These are phyloP conservation scores for Anticlea derivata DNA, from an alignment of 2,888 invertebrate genomes.

Conservation along the genomic window DNA sequence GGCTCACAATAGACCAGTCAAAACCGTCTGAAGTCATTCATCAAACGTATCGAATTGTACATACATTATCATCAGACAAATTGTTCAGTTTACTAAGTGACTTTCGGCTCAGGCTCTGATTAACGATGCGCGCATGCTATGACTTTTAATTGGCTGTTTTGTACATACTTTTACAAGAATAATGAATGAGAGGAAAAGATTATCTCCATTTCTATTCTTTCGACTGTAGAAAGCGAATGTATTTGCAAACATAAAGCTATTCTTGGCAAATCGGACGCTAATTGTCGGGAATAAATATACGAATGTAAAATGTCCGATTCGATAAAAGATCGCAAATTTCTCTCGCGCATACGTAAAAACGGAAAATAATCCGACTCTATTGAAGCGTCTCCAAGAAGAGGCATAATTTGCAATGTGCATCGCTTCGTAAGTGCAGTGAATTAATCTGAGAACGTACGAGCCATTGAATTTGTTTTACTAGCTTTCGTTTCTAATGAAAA, in stretches of 20 bases:
- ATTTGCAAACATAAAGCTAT: constrained; percentile 30
- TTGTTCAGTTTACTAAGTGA: constrained; percentile 46
- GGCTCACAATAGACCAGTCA: constrained; percentile 13
- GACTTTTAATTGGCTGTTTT: constrained; percentile 67
- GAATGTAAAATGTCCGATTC: constrained; percentile 29
- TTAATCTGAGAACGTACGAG: constrained; percentile 57
- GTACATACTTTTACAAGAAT: constrained; percentile 65
- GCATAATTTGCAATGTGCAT: constrained; percentile 57
- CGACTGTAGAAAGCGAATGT: constrained; percentile 65
- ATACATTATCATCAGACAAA: constrained; percentile 30
- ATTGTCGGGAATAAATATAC: constrained; percentile 28
- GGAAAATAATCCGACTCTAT: constrained; percentile 64
- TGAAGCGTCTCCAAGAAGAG: constrained; percentile 67
- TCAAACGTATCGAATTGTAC: constrained; percentile 21
- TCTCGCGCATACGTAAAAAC: constrained; percentile 56
- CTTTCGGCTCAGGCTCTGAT: constrained; percentile 63
- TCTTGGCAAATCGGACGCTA: constrained; percentile 21
- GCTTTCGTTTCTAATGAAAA: constrained; percentile 69
- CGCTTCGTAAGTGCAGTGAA: constrained; percentile 49
- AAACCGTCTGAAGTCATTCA: constrained; percentile 26
- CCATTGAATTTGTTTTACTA: constrained; percentile 62
- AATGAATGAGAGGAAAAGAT: constrained; percentile 64
- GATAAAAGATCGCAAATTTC: constrained; percentile 48
- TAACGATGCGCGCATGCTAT: constrained; percentile 51
- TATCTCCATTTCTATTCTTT: constrained; percentile 59